Conservation (phyloP, 2,113 vertebrate species). For the Hemiprocne comata region DNA sequence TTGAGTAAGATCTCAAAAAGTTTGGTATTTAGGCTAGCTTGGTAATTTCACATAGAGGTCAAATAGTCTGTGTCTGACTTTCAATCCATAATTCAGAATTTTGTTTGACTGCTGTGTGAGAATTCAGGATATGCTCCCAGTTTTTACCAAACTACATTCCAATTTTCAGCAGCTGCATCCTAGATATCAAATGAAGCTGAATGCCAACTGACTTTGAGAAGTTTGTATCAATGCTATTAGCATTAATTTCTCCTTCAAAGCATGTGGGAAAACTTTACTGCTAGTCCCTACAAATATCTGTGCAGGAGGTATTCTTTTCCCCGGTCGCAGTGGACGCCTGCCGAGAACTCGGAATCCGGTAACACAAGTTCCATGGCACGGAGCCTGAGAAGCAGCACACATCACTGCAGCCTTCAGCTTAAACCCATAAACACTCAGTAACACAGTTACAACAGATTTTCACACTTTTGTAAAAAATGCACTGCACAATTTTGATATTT, state of each 20-base stretch:
- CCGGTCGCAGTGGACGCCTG: rapidly evolving
- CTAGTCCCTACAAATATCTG: neutral
- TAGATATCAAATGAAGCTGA: neutral
- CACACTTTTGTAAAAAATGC: slow-evolving; percentile 9
- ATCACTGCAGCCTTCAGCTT: slow-evolving; percentile 28
- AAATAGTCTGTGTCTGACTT: neutral
- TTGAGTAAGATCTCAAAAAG: neutral
- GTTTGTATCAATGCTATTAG: neutral
- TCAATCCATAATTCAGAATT: neutral
- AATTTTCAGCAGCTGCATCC: neutral
- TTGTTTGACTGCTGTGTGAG: neutral
- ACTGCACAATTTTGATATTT: neutral
- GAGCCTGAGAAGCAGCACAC: slow-evolving; percentile 24
- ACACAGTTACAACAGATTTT: slow-evolving; percentile 42
- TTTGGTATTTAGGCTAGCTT: neutral
- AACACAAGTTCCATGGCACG: neutral
- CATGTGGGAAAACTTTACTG: neutral
- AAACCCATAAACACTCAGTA: slow-evolving; percentile 48
- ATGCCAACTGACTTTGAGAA: neutral
- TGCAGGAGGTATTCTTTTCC: neutral
- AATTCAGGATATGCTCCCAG: neutral
- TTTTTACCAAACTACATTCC: neutral
- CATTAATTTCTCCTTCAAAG: neutral
- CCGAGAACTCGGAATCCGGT: neutral
- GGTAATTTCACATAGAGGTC: neutral